Base-by-base conservation (phyloP, 2,797 vertebrate genomes). In the Lacerta viridis region DNA sequence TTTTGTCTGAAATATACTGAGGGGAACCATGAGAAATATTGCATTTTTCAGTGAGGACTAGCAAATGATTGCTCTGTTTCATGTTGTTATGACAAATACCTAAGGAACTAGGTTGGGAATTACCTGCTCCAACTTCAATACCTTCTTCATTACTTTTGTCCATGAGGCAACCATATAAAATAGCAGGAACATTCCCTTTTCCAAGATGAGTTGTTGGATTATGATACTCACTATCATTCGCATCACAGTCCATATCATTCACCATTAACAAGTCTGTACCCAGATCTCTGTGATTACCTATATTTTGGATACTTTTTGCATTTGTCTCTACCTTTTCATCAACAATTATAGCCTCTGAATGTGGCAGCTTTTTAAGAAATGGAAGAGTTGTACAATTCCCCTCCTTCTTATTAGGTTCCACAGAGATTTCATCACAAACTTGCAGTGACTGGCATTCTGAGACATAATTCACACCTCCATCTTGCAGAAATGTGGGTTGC, bases 131-230 rank as follows among this genome's bases (percentile, higher is more conserved):
- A 87, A 83, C 33, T 6, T 27, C 1, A 20, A 50, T 80, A 83
- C 17, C 64, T 10, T 82, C 90, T 87, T 90, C 1, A 0, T 82
- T 25, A 83, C 10, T 89, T 74, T 83, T 81, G n/a, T 86, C 74
- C 74, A 10, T 3, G 43, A 75, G 78, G 90, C 76, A 80, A 87
- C 13, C 84, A 9, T 87, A 20, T 87, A 81, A 83, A 74, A 84
- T 77, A 36, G 80, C 18, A 93, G 82, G 84, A 93, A 39, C 1
- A 82, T 87, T 39, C 90, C 61, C 10, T 71, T 87, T 78, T 91
- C 88, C 87, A 80, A 72, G 64, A 3, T n/a, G 43, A 76, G 2
- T 86, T 2, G 5, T n/a, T 59, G 88, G 29, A 87, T 80, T 68
- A 84, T 77, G 69, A 91, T 71, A 80, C 50, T 89, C 83, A 13